A percentile compares a stretch with the other conserved stretches of the same genome.
Conservation (phyloP, 2,888 invertebrate species). For the Trissoscelio sp. region DNA sequence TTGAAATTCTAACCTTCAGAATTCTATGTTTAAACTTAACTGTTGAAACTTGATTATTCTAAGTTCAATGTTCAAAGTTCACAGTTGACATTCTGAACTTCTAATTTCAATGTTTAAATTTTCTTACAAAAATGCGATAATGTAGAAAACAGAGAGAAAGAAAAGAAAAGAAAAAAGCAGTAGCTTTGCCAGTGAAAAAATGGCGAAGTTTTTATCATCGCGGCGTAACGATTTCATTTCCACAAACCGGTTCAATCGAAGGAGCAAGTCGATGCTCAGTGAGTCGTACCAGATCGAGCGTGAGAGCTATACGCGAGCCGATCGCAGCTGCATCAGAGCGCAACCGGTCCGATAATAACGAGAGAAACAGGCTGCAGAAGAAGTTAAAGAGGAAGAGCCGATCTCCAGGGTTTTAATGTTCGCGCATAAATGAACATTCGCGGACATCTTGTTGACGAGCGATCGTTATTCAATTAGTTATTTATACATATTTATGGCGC, state of each 20-base stretch:
- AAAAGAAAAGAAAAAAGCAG: conserved; percentile 22
- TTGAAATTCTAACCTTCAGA: no score
- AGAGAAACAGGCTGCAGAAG: conserved; percentile 49
- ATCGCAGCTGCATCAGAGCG: conserved; percentile 65
- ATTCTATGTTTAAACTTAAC: no score
- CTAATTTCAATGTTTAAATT: no score
- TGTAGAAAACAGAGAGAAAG: no score
- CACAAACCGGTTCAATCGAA: conserved; percentile 60
- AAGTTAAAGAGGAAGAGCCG: conserved; percentile 66
- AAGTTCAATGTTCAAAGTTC: no score
- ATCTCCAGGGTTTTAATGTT: conserved; percentile 27
- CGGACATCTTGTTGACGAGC: conserved; percentile 11
- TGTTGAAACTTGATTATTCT: no score
- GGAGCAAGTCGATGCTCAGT: conserved; percentile 70
- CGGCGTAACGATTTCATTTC: conserved; percentile 61
- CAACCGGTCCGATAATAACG: conserved; percentile 75
- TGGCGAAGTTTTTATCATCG: conserved; percentile 15
- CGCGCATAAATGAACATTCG: conserved; percentile 24
- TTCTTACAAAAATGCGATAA: no score
- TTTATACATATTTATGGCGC: background rate
- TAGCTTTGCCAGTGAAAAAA: conserved; percentile 38
- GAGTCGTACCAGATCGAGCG: conserved; percentile 68
- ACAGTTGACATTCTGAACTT: no score
- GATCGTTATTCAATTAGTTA: conserved; percentile 18
- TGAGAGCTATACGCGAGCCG: conserved; percentile 59